Base-by-base conservation (phyloP, 2,797 vertebrate genomes). In the Telmatherina bonti region DNA sequence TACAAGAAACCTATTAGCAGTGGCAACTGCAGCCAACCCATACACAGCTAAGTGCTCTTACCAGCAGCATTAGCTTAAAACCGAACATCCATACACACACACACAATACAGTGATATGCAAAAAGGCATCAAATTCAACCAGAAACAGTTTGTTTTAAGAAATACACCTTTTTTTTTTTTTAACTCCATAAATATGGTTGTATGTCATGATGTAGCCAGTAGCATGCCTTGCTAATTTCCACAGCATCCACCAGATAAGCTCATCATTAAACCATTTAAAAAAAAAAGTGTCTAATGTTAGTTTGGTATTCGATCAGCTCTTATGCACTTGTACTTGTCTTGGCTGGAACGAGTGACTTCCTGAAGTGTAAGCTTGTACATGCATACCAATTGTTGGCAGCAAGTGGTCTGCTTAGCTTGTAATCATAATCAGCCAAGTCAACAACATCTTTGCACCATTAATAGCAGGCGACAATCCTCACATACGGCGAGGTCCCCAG, bases 1-100 rank as follows among this genome's bases (percentile, higher is more conserved):
- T 85, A 38, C 85, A 89, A 72, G 83, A 91, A 93, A 91, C 85
- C 88, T 91, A 91, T 94, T 91, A 93, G 88, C 79, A 79, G 72
- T 69, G 69, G 62, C 49, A 58, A 85, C 85, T 77, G 74, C 54
- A 74, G 74, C 68, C 30, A 53, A 71, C 76, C 73, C 56, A 27
- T 83, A 78, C 74, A 72, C 77, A 67, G 85, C 62, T 24, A 51
- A 3, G 22, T 45, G 69, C 58, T 53, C 16, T 61, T 41, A 61
- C 62, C 38, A 47, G 62, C 67, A 56, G 72, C 27, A 9, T 67
- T 54, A 26, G 53, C 66, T 27, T 45, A 67, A 29, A 71, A 36
- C 52, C 57, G 35, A 41, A 64, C 51, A 45, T n/a, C 24, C 31
- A 69, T 16, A 68, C 16, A 31, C 9, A 51, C 11, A 26, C 10